phyloP scores from a whole-genome alignment of 2,797 vertebrate species.

The Halcyon chelicuti region DNA sequence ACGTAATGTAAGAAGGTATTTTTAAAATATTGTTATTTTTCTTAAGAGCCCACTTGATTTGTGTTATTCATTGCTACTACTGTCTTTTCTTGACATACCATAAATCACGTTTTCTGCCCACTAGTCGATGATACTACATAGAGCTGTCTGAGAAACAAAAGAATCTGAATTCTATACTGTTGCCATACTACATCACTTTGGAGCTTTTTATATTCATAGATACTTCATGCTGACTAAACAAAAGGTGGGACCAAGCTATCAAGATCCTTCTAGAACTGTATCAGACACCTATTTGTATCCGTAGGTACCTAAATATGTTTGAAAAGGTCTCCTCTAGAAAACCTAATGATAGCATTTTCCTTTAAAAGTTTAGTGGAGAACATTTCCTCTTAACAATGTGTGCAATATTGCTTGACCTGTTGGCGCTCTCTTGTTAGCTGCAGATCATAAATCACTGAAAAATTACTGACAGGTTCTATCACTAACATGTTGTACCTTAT shows the following conservation, averaged over 20 bases:
- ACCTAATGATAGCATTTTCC: not conserved
- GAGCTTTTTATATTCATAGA: not conserved
- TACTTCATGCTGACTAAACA: accelerated
- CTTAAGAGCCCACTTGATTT: not conserved
- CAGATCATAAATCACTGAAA: constrained; percentile 40
- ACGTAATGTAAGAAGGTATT: not conserved
- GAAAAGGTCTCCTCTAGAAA: not conserved
- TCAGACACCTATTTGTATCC: not conserved
- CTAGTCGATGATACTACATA: not conserved
- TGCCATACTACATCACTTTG: not conserved
- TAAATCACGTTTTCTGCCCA: not conserved
- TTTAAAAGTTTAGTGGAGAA: not conserved
- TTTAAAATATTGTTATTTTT: not conserved
- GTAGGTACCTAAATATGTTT: not conserved
- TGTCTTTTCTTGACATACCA: not conserved
- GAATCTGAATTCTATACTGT: not conserved
- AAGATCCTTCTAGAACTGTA: not conserved
- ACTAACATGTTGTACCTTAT: not conserved
- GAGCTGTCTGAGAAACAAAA: not conserved
- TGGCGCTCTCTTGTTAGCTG: not conserved
- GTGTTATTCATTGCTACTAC: not conserved
- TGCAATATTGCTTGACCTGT: not conserved
- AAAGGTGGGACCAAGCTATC: accelerated
- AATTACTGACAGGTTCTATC: not conserved
- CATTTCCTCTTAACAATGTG: not conserved